Percentiles rank a stretch among this genome's conserved stretches.
Conservation (phyloP, 2,888 invertebrate species). For the Dryobota labecula region DNA sequence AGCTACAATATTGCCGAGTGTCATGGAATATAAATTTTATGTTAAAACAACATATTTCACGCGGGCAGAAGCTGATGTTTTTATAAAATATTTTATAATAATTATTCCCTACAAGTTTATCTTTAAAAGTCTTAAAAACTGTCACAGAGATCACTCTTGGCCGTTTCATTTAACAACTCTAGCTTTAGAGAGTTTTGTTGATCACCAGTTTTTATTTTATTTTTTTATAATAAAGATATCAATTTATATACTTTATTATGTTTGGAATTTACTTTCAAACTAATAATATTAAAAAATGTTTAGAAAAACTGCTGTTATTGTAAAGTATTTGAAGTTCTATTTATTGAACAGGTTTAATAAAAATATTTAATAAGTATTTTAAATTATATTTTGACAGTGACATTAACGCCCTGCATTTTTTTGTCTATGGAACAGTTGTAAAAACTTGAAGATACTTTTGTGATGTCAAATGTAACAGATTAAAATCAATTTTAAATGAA, state of each 20-base stretch:
- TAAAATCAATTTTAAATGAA: not conserved
- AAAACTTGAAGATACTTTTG: not conserved
- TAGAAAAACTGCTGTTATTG: not conserved
- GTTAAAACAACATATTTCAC: no score
- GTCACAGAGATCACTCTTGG: constrained; percentile 13
- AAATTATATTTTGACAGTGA: constrained; percentile 4
- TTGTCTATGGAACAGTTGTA: not conserved
- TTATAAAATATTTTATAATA: no score
- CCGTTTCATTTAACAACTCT: not conserved
- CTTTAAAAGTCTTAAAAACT: not conserved
- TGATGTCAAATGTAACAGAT: not conserved
- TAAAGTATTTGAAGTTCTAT: not conserved
- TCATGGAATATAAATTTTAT: no score
- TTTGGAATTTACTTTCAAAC: constrained; percentile 27
- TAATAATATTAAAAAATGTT: not conserved
- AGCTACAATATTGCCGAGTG: no score
- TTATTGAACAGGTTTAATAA: not conserved
- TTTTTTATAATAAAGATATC: constrained; percentile 38
- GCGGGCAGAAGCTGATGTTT: no score
- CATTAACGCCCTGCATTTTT: no score
- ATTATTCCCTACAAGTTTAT: no score
- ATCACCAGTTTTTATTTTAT: constrained; percentile 40
- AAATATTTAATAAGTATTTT: not conserved
- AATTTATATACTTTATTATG: constrained; percentile 8
- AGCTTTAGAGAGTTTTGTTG: constrained; percentile 42